A percentile compares a stretch with the other conserved stretches of the same genome.
phyloP scores from a whole-genome alignment of 2,113 vertebrate species.

The Verasper variegatus region DNA sequence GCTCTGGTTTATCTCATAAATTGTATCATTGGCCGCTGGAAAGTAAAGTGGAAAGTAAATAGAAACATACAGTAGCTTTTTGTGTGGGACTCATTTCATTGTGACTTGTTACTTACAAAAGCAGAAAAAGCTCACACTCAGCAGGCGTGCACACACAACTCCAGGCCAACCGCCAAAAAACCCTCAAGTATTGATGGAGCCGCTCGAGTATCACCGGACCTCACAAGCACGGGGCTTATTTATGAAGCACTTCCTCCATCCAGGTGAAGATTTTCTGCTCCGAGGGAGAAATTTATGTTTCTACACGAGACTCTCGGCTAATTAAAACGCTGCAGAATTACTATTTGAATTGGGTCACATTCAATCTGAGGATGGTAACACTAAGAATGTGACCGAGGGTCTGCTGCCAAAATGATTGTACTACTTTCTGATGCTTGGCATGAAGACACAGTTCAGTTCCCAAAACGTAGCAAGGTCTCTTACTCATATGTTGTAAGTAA shows the following conservation, averaged over 20 bases:
- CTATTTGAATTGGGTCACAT: not conserved
- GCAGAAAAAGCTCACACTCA: constrained; percentile 43
- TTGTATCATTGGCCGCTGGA: not conserved
- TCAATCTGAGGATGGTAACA: not conserved
- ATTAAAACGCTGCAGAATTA: not conserved
- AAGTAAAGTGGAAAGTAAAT: not conserved
- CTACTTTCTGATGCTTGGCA: not conserved
- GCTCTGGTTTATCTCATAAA: not conserved
- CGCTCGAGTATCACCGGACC: constrained; percentile 12
- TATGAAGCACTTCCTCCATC: not conserved
- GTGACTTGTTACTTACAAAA: constrained; percentile 13
- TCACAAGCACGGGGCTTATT: not conserved
- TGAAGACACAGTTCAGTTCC: too few species aligned
- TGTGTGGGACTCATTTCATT: not conserved
- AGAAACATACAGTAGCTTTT: not conserved
- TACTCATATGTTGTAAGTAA: too few species aligned
- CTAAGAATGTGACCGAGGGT: not conserved
- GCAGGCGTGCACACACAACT: constrained; percentile 8
- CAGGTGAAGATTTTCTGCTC: not conserved
- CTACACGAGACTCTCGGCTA: not conserved
- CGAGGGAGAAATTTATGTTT: not conserved
- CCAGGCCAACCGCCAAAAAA: constrained; percentile 41
- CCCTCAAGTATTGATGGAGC: constrained; percentile 17
- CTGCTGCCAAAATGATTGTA: not conserved
- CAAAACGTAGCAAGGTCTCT: too few species aligned